These are phyloP conservation scores for Clamator glandarius DNA, from an alignment of 2,797 vertebrate genomes.

Conservation along the genomic window DNA sequence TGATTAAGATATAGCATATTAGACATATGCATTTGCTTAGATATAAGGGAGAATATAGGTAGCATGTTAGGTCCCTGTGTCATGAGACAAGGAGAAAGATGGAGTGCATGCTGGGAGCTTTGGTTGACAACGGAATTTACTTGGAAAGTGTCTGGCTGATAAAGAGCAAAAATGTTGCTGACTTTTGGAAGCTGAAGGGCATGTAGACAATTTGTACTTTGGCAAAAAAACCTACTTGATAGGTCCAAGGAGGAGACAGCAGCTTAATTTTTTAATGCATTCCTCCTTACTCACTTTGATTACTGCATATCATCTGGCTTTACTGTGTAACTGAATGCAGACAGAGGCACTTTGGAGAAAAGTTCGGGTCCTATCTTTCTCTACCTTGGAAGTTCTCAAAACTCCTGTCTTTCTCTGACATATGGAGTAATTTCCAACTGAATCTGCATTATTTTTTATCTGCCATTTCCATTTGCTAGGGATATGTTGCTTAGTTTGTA, in stretches of 20 bases:
- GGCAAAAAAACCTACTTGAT: background rate
- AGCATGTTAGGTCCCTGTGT: background rate
- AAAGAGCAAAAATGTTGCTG: background rate
- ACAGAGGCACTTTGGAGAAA: background rate
- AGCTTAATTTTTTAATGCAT: conserved; percentile 11
- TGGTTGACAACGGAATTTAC: background rate
- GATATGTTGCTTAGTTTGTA: background rate
- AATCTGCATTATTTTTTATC: background rate
- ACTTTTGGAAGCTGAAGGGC: background rate
- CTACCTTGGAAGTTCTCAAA: background rate
- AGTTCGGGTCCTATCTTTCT: background rate
- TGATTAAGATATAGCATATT: conserved; percentile 29
- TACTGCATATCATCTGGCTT: background rate
- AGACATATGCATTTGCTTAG: background rate
- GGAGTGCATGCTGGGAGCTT: background rate
- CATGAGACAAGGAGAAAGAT: background rate
- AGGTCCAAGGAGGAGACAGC: background rate
- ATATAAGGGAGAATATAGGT: background rate
- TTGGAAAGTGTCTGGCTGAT: background rate
- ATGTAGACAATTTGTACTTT: background rate
- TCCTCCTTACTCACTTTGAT: background rate
- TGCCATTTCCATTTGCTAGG: background rate
- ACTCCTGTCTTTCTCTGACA: background rate
- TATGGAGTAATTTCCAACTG: background rate
- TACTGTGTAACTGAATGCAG: background rate